A percentile compares a stretch with the other conserved stretches of the same genome.
Evolutionary conservation across 1,140 invertebrate genomes (phyloP).

Genomic region (Drosophila bifasciata): DNA sequence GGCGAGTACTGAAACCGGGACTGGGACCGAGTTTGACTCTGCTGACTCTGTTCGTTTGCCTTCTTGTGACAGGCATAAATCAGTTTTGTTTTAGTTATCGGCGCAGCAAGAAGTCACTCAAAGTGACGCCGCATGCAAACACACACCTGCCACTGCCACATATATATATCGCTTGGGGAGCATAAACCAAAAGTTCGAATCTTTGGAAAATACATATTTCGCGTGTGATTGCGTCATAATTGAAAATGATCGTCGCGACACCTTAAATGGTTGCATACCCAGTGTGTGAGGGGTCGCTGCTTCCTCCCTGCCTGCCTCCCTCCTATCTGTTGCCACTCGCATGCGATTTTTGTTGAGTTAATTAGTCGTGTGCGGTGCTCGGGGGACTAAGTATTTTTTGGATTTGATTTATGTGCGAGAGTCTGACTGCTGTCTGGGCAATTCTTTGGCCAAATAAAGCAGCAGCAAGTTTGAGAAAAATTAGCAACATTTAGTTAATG

Average conservation of each 20-base stretch:
- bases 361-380: constrained; percentile 59
- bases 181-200: not conserved
- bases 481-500: constrained; percentile 80
- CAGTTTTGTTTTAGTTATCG: constrained; percentile 81
- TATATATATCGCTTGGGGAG: no score
- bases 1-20: constrained; percentile 21
- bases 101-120: constrained; percentile 76
- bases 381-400: constrained; percentile 20
- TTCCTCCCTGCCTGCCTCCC: no score
- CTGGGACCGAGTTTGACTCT: constrained; percentile 14
- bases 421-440: constrained; percentile 18
- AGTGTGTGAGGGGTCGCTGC: no score
- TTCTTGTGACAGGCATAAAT: constrained; percentile 81
- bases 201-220: constrained; percentile 42
- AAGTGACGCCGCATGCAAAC: constrained; percentile 21
- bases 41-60: constrained; percentile 57
- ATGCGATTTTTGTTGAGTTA: constrained; percentile 54
- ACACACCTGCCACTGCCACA: constrained; percentile 17
- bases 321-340: no score
- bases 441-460: constrained; percentile 64
- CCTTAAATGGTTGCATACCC: constrained; percentile 55
- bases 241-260: constrained; percentile 43
- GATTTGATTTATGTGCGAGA: constrained; percentile 36
- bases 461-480: constrained; percentile 44
- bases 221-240: constrained; percentile 68